phyloP scores from a whole-genome alignment of 1,140 invertebrate genomes.

The Drosophila asahinai region DNA sequence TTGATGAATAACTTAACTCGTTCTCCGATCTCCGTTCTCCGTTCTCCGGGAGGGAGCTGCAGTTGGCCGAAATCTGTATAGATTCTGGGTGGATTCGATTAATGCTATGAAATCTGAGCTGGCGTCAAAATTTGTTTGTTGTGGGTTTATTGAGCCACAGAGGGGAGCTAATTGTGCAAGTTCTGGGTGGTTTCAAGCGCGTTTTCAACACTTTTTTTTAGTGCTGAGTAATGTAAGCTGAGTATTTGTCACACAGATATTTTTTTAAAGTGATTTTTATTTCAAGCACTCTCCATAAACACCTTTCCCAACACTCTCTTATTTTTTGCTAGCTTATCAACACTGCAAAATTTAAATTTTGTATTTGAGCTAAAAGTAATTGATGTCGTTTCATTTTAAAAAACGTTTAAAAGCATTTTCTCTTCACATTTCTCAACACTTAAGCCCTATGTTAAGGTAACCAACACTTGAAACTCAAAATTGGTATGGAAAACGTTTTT shows the following conservation, averaged over 20 bases:
- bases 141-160: constrained; percentile 4
- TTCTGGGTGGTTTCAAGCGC: not conserved
- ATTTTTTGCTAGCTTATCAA: no score
- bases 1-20: constrained; percentile 55
- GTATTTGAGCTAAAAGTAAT: no score
- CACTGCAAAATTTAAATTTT: no score
- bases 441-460: no score
- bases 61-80: constrained; percentile 7
- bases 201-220: not conserved
- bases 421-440: no score
- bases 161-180: not conserved
- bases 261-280: not conserved
- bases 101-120: constrained; percentile 46
- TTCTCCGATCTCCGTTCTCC: not conserved
- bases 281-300: no score
- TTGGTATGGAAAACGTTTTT: no score
- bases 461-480: no score
- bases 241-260: no score
- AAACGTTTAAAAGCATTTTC: no score
- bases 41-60: constrained; percentile 34
- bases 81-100: constrained; percentile 42
- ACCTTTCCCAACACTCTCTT: no score
- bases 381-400: no score
- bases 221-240: not conserved
- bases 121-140: not conserved